Conservation (phyloP, 2,113 vertebrate species). For the Sardina pilchardus region DNA sequence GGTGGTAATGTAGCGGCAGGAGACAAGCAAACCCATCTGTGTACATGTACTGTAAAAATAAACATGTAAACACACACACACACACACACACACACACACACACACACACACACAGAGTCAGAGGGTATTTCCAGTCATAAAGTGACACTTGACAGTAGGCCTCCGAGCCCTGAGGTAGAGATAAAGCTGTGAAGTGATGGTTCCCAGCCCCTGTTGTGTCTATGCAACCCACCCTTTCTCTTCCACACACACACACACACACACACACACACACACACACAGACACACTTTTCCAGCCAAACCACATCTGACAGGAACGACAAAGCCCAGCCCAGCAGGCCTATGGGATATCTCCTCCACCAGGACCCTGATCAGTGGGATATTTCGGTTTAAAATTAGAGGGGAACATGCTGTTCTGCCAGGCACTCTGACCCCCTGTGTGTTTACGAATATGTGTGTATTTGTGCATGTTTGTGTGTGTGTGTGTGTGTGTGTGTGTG, state of each 20-base stretch:
- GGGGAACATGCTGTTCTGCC: slow-evolving; percentile 35
- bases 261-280: slow-evolving; percentile 14
- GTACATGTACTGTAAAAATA: neutral
- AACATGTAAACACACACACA: neutral
- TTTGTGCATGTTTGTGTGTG: neutral
- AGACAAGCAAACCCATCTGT: neutral
- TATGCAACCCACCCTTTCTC: neutral
- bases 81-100: neutral
- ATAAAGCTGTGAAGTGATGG: neutral
- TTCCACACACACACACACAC: neutral
- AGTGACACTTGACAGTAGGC: neutral
- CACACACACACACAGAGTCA: neutral
- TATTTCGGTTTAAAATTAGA: slow-evolving; percentile 40
- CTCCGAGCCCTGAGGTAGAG: neutral
- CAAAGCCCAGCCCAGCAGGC: neutral
- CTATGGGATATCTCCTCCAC: slow-evolving; percentile 31
- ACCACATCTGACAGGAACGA: neutral
- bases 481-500: slow-evolving; percentile 3
- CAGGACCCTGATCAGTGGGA: slow-evolving; percentile 25
- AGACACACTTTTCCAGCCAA: neutral
- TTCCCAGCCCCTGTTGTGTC: neutral
- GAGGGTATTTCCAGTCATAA: neutral
- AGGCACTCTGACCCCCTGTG: neutral
- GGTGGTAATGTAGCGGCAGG: neutral
- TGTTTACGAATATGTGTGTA: neutral